Base-by-base conservation (phyloP, 2,797 vertebrate species). In the Crocidura indochinensis region DNA sequence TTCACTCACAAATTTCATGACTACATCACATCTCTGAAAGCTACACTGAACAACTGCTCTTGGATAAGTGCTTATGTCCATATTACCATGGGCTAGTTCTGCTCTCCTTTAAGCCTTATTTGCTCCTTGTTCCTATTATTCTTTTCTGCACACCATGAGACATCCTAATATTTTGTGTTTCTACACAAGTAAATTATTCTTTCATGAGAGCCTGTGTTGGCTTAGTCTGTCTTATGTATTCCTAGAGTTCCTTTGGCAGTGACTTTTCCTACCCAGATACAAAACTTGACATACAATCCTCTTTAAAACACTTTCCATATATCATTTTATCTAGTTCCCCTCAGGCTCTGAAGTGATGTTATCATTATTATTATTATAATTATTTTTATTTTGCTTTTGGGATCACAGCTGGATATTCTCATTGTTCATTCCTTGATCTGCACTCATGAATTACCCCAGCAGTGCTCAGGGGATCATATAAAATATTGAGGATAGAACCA, bases 81-180 rank as follows among this genome's bases (percentile, higher is more conserved):
- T 56, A 19, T 8, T 65, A 3, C 26, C 64, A 3, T 65, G 64
- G 1, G 8, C 15, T 9, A 0, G 1, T 27, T n/a, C 24, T 29
- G n/a, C 69, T 47, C 7, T 1, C 6, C 7, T 10, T 10, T 8
- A 38, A 53, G 47, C 5, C 10, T 0, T 19, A 6, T 14, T n/a
- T 19, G 20, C 3, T 20, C 0, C n/a, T n/a, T 31, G 6, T n/a
- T n/a, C n/a, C n/a, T n/a, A 9, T 19, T 1, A 2, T 31, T 51
- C 20, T 3, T 38, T 12, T 46, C 29, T 24, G 0, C 2, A 6
- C 14, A 53, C 2, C 0, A 2, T 1, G 0, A 1, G 0, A 9
- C 19, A 10, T 6, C 49, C 0, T 2, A 10, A 12, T 4, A 22
- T 1, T 67, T 19, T 49, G 11, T 62, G 8, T 20, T 72, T 49